phyloP scores from a whole-genome alignment of 2,797 vertebrate species.

The Falco concolor region DNA sequence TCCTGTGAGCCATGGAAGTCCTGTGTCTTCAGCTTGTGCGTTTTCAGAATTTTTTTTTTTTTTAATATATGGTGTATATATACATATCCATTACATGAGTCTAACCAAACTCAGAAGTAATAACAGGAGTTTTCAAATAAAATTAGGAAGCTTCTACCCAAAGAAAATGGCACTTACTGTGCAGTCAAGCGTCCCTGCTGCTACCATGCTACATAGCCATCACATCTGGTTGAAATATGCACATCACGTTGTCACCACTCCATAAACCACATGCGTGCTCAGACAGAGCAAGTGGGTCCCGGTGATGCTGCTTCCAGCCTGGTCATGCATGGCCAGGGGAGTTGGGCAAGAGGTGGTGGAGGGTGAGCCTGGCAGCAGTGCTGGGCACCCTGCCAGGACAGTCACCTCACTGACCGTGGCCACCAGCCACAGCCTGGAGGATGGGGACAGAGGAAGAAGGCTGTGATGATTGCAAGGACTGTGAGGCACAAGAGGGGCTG shows the following conservation, averaged over 20 bases:
- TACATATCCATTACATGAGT: background rate
- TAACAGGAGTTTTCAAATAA: background rate
- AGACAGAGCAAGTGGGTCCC: background rate
- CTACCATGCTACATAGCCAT: background rate
- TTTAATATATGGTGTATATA: background rate
- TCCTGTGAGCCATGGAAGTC: background rate
- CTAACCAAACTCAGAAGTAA: constrained; percentile 1
- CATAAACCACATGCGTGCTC: constrained; percentile 1
- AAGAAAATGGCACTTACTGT: background rate
- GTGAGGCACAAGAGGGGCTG: background rate
- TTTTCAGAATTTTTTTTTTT: background rate
- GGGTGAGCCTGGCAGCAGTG: background rate
- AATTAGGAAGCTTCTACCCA: background rate
- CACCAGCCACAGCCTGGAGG: background rate
- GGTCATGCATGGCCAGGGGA: background rate
- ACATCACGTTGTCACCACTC: background rate
- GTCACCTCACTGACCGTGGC: background rate
- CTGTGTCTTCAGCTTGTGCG: background rate
- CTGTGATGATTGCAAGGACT: fast-evolving
- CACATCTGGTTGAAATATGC: constrained; percentile 46
- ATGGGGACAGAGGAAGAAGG: background rate
- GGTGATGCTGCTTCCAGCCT: background rate
- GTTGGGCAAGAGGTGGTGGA: background rate
- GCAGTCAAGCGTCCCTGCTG: background rate
- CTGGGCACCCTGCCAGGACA: background rate